Evolutionary conservation across 2,113 vertebrate species (phyloP).

Genomic region (Daphoenositta chrysoptera): DNA sequence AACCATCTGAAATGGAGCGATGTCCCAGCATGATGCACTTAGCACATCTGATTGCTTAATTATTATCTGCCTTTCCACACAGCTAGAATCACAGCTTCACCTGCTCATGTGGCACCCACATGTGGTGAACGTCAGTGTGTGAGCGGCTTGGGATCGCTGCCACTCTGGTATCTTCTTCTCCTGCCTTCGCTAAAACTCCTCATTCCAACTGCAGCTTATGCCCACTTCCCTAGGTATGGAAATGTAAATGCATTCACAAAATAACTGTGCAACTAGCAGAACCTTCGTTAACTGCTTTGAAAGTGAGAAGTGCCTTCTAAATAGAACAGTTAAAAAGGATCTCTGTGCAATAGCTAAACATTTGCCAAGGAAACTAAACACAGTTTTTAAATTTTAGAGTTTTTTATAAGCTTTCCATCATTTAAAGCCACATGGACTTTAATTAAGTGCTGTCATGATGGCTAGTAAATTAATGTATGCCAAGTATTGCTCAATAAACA

Average conservation of each 20-base stretch:
- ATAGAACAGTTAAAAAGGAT: background rate
- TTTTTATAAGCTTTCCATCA: background rate
- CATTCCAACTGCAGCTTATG: fast-evolving
- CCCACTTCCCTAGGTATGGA: fast-evolving
- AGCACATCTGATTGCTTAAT: constrained; percentile 48
- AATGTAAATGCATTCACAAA: background rate
- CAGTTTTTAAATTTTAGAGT: background rate
- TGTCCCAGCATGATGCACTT: constrained; percentile 40
- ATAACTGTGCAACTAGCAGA: background rate
- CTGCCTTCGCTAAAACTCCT: background rate
- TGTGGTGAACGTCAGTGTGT: background rate
- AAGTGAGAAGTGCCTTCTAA: background rate
- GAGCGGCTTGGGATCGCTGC: background rate
- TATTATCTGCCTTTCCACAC: constrained; percentile 13
- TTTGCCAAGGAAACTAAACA: background rate
- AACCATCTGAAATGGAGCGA: background rate
- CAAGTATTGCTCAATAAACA: background rate
- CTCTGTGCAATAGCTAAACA: background rate
- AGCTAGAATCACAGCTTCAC: constrained; percentile 11
- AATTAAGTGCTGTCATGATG: background rate
- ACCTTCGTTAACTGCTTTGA: background rate
- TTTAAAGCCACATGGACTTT: background rate
- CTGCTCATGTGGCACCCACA: constrained; percentile 56
- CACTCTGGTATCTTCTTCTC: background rate
- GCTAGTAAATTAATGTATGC: background rate